Evolutionary conservation across 2,888 invertebrate species (phyloP).

Genomic region (Masnerella sp.): DNA sequence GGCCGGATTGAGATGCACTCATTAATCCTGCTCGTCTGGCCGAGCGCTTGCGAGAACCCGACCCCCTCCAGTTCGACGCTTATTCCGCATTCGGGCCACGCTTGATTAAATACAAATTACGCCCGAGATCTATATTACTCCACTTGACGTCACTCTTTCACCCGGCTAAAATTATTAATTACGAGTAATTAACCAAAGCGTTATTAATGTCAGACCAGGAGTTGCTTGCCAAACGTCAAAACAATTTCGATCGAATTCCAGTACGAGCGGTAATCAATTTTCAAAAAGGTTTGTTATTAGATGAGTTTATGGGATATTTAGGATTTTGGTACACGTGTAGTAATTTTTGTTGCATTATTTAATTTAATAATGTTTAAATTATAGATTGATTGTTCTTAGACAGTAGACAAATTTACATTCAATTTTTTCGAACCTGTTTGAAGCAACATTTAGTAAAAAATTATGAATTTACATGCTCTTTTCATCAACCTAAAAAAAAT

Average conservation of each 20-base stretch:
- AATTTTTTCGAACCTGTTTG: too few relatives aligned
- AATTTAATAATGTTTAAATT: too few relatives aligned
- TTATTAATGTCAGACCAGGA: slow-evolving; percentile 22
- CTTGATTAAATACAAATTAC: slow-evolving; percentile 62
- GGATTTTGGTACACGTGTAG: too few relatives aligned
- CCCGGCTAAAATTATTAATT: slow-evolving; percentile 29
- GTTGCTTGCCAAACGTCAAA: slow-evolving; percentile 22
- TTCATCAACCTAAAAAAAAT: too few relatives aligned
- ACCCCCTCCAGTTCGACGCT: slow-evolving; percentile 35
- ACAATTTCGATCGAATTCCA: slow-evolving; percentile 9
- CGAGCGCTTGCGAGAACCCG: slow-evolving; percentile 55
- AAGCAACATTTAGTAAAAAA: too few relatives aligned
- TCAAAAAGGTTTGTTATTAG: too few relatives aligned
- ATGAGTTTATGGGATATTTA: too few relatives aligned
- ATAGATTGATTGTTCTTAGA: too few relatives aligned
- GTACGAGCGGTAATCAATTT: not conserved
- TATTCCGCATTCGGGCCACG: slow-evolving; percentile 60
- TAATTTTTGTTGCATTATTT: too few relatives aligned
- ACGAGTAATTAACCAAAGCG: slow-evolving; percentile 15
- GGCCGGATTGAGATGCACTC: slow-evolving; percentile 76
- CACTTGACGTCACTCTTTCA: slow-evolving; percentile 21
- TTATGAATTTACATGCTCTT: too few relatives aligned
- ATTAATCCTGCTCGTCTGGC: slow-evolving; percentile 72
- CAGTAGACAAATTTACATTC: too few relatives aligned
- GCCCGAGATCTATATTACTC: slow-evolving; percentile 62